Evolutionary conservation across 30 jellyfish, hydroid and myxozoan species (phyloP), one percentile per base, ranked within the genome.

Genomic region (Pseudorhiza aurosa): DNA sequence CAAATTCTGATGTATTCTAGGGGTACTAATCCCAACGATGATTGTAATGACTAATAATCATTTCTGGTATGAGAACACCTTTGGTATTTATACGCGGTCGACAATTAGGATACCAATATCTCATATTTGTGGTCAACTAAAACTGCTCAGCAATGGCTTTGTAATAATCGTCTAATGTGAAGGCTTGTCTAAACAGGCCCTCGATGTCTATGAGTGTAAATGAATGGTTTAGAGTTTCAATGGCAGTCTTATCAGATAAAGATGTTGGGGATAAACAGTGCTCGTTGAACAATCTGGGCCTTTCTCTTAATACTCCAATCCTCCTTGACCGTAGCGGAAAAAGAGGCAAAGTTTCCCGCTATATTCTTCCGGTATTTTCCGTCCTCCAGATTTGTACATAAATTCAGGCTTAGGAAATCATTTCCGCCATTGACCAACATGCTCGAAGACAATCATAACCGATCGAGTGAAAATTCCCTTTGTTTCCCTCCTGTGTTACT

Each of bases 181-280:
- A 39, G 67, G 67, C 67, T 19, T 53, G 67, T 53, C 36, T 1
- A 36, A 53, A 36, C 67, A 53, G 35, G 67, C 36, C 67, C 67
- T 53, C 4, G 21, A 2, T 15, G 1, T 8, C 67, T 15, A 2
- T 53, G 12, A 53, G 33, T 53, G 33, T 19, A 8, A n/a, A 17
- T 4, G 22, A 17, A 22, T 18, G 32, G 67, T 37, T 53, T 17
- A 39, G 10, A 39, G 12, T 39, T 39, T 39, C 12, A 39, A 39
- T 39, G 50, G 50, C 7, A 7, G 12, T 39, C 50, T 39, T 39
- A 39, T 39, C 50, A n/a, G n/a, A n/a, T n/a, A n/a, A n/a, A n/a
- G n/a, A n/a, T n/a, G n/a, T n/a, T n/a, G n/a, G n/a, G n/a, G n/a
- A n/a, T n/a, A n/a, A n/a, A n/a, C n/a, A n/a, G n/a, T n/a, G n/a